Evolutionary conservation across 2,888 invertebrate genomes (phyloP).

Genomic region (Papilio protenor): DNA sequence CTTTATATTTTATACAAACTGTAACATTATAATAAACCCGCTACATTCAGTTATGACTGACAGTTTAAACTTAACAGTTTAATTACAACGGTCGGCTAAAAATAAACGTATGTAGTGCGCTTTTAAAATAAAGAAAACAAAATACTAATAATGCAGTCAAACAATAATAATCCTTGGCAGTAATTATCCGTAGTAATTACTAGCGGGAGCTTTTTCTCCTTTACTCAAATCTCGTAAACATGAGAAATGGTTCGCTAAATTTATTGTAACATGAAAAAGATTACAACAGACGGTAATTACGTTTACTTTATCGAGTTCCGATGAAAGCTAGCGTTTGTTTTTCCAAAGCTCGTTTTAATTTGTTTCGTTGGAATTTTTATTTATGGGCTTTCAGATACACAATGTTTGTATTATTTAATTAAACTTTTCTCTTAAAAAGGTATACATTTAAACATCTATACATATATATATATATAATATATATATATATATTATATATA

Average conservation of each 20-base stretch:
- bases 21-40: no score
- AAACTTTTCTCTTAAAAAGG: not conserved
- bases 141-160: no score
- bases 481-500: no score
- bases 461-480: no score
- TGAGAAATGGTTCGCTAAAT: slow-evolving; percentile 43
- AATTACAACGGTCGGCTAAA: no score
- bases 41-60: no score
- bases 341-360: slow-evolving; percentile 27
- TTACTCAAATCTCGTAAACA: slow-evolving; percentile 45
- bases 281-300: slow-evolving; percentile 50
- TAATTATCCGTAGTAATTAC: slow-evolving; percentile 63
- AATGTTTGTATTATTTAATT: slow-evolving; percentile 24
- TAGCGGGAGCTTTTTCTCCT: slow-evolving; percentile 37
- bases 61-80: no score
- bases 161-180: no score
- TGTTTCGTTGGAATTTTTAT: slow-evolving; percentile 24
- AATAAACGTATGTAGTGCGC: no score
- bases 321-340: slow-evolving; percentile 44
- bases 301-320: slow-evolving; percentile 49
- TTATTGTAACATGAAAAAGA: slow-evolving; percentile 53
- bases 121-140: no score
- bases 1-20: no score
- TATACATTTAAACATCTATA: not conserved
- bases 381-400: slow-evolving; percentile 23